A percentile compares a stretch with the other conserved stretches of the same genome.
Evolutionary conservation across 2,113 vertebrate species (phyloP).

Genomic region (Triplophysa siluroides): DNA sequence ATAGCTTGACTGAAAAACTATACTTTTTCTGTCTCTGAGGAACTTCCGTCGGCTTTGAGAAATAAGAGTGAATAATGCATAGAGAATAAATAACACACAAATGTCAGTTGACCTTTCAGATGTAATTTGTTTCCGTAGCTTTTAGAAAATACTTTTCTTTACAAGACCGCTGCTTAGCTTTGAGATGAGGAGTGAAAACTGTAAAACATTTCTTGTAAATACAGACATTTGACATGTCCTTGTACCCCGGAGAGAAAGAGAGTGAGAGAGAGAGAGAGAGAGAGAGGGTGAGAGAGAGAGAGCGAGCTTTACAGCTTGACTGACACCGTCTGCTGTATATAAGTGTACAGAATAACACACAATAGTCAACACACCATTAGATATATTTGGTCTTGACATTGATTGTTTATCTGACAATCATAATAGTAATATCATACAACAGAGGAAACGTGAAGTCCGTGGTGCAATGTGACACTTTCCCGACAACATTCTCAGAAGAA

Average conservation of each 20-base stretch:
- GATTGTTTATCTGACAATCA: constrained; percentile 23
- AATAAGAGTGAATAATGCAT: too few species aligned
- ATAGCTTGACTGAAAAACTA: too few species aligned
- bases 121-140: too few species aligned
- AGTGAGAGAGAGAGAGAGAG: constrained; percentile 11
- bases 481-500: constrained; percentile 7
- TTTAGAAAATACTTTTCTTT: too few species aligned
- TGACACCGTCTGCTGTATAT: constrained; percentile 14
- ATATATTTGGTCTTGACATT: constrained; percentile 7
- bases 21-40: too few species aligned
- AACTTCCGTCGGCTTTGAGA: too few species aligned
- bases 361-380: constrained; percentile 14
- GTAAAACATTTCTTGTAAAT: constrained; percentile 8
- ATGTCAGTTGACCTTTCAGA: too few species aligned
- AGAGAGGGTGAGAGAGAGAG: constrained; percentile 8
- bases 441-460: background rate
- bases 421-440: constrained; percentile 20
- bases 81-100: background rate
- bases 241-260: background rate
- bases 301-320: background rate
- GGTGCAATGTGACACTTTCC: constrained; percentile 10
- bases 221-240: constrained; percentile 27
- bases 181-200: background rate
- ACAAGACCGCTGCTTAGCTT: background rate
- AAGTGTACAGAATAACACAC: constrained; percentile 28